Base-by-base conservation (phyloP, 2,888 invertebrate genomes). In the Pyrocoelia pectoralis region DNA sequence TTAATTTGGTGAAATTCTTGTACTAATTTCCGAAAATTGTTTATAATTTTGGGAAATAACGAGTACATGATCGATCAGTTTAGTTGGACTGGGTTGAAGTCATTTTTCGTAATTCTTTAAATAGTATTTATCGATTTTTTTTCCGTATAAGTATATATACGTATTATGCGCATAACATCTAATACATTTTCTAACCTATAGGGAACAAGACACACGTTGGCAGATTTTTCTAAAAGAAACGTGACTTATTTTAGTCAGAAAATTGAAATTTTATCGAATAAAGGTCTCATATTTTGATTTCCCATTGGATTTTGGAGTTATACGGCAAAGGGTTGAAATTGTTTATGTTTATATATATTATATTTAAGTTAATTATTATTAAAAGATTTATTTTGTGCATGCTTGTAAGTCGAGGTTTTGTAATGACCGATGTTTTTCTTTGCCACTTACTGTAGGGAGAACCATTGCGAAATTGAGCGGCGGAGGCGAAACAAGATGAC, bases 401-500 rank as follows among this genome's bases (percentile, higher is more conserved):
- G 17, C 14, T 12, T 10, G 12, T 18, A 14, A 10, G 48, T 48
- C 57, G 52, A 56, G 53, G 13, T 64, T 64, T 72, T 79, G 73
- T 79, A 77, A 76, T 78, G 68, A 78, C 76, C 76, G 73, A 66
- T 75, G 73, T 65, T 70, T 77, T 75, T 76, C 71, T 79, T 61
- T 61, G 75, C 79, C 76, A 75, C 76, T 82, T 83, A 81, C 85
- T 89, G 94, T 83, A 94, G 98, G 81, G 98, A 98, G 86, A 98
- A 98, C 82, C 98, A 98, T 84, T 97, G 97, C 84, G 98, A 98
- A 84, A 99, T 99, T 81, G 99, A 99, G 84, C 89, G 99, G 74
- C 89, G 98, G 74, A 88, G 99, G 74, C 89, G 99, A 74, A 98
- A 98, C 88, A 99, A 99, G 91, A 99, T 99, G 99, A 98, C 98